These are phyloP conservation scores for Andrena haemorrhoa DNA, from an alignment of 2,888 invertebrate genomes.

Conservation along the genomic window DNA sequence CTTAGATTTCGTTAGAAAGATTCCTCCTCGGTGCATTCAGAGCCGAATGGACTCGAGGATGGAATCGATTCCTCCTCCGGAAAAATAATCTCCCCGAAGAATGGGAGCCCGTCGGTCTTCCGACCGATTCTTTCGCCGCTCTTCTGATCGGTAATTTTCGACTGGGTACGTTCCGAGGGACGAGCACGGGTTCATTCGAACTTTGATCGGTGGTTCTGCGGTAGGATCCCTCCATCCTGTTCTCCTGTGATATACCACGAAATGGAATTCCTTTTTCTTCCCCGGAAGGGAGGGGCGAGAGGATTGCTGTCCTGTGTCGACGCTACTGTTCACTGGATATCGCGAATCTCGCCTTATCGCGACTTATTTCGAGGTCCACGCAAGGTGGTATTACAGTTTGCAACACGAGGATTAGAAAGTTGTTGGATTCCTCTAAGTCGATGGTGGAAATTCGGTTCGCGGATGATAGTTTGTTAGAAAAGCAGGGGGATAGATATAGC, in stretches of 20 bases:
- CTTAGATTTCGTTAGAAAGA: conserved; percentile 25
- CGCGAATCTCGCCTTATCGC: not conserved
- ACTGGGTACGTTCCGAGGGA: not conserved
- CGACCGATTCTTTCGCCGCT: conserved; percentile 37
- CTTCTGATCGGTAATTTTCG: conserved; percentile 44
- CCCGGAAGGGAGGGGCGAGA: not conserved
- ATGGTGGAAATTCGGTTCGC: not conserved
- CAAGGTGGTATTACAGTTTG: not conserved
- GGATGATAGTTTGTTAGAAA: not conserved
- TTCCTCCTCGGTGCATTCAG: conserved; percentile 16
- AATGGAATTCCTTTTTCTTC: conserved; percentile 11
- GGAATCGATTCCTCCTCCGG: conserved; percentile 41
- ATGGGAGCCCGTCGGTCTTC: conserved; percentile 37
- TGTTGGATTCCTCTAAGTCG: not conserved
- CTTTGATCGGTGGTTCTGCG: conserved; percentile 29
- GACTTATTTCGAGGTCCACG: not conserved
- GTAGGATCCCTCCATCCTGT: not conserved
- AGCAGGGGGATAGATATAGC: not conserved
- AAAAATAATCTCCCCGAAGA: conserved; percentile 52
- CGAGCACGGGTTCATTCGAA: conserved; percentile 6
- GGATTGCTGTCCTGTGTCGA: not conserved
- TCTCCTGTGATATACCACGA: conserved; percentile 5
- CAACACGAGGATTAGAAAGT: no score
- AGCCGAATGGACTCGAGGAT: not conserved
- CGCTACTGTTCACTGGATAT: not conserved